A percentile compares a stretch with the other conserved stretches of the same genome.
Conservation (phyloP, 2,888 invertebrate genomes). For the Parapristionchus giblindavisi region DNA sequence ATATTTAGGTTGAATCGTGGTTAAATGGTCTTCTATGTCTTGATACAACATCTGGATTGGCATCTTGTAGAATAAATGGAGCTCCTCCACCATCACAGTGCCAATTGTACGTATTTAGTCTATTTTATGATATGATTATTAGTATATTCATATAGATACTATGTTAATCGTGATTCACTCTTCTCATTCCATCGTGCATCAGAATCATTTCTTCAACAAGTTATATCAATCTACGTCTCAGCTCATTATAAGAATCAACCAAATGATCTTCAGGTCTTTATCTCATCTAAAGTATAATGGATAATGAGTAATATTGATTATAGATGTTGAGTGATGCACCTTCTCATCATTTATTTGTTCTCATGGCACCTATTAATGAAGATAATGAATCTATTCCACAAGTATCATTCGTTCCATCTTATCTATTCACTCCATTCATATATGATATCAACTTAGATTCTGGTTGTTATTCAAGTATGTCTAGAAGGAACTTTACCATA, state of each 20-base stretch:
- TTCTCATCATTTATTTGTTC: conserved; percentile 93
- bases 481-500: conserved; percentile 78
- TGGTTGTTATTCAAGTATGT: conserved; percentile 74
- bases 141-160: conserved; percentile 64
- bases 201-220: conserved; percentile 84
- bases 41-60: conserved; percentile 75
- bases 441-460: conserved; percentile 56
- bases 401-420: conserved; percentile 67
- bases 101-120: conserved; percentile 77
- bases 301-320: conserved; percentile 2
- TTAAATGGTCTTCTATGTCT: conserved; percentile 88
- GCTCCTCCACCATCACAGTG: conserved; percentile 89
- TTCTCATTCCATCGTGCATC: conserved; percentile 93
- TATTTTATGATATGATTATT: conserved; percentile 5
- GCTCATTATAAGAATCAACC: conserved; percentile 99
- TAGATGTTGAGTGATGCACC: conserved; percentile 97
- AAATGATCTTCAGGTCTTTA: conserved; percentile 82
- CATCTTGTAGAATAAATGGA: conserved; percentile 74
- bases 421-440: background rate
- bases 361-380: conserved; percentile 84
- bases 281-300: background rate
- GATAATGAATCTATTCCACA: conserved; percentile 79
- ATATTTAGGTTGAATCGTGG: conserved; percentile 82
- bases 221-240: conserved; percentile 92
- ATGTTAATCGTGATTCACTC: conserved; percentile 83